Base-by-base conservation (phyloP, 1,140 invertebrate genomes). In the Triops cancriformis region DNA sequence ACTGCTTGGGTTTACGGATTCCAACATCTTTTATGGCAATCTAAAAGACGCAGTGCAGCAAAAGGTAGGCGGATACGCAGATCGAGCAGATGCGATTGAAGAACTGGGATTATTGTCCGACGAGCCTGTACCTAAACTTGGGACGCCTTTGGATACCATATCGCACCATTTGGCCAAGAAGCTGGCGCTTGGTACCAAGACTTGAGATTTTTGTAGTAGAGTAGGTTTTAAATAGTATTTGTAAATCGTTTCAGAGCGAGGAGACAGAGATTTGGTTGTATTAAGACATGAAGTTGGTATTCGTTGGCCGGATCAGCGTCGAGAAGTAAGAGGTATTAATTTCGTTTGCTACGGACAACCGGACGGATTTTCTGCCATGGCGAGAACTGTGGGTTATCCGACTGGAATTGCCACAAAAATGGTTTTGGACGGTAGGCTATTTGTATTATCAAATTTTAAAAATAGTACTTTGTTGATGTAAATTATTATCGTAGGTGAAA, bases 331-430 rank as follows among this genome's bases (percentile, higher is more conserved):
- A 76, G 92, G 94, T 45, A 94, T 99, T 74, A 96, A 95, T 82
- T 89, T 99, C 84, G 94, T 98, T 0, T 90, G 92, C 41, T 98
- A 99, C 82, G 98, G 98, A 0, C 92, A 97, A 74, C 83, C 86
- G 7, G 86, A 89, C 79, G 92, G 94, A 18, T 94, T 94, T 83
- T 98, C 96, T 0, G 98, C 98, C 6, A 99, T 99, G 98, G 95
- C 97, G 0, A 91, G 94, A 82, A 98, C 96, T 23, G 98, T 99
- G 7, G 97, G 98, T 5, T 92, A 97, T 82, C 97, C 98, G 0
- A 91, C 94, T 6, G 98, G 95, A 7, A 98, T 99, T 82, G 95
- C 97, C 6, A 90, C 94, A 0, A 96, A 98, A 85, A 99, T 99
- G 98, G 89, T 99, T 37, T 86, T 99, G 6, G 94, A 98, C 85